Conservation (phyloP, 1,140 invertebrate species). For the Heliconius nattereri region DNA sequence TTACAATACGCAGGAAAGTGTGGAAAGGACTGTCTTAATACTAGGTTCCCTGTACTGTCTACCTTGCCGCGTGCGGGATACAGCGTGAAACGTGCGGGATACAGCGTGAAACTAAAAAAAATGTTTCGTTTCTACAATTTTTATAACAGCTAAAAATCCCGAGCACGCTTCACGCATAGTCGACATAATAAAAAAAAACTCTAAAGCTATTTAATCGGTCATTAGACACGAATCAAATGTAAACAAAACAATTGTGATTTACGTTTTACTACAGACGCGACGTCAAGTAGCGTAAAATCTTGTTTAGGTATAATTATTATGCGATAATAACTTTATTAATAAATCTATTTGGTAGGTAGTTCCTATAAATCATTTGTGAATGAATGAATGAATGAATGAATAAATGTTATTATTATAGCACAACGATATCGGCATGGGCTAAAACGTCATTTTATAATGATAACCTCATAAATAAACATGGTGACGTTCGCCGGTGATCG, state of each 20-base stretch:
- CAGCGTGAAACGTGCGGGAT: no score
- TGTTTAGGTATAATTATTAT: constrained; percentile 78
- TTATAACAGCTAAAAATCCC: no score
- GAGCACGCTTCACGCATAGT: neutral
- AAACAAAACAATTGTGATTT: constrained; percentile 58
- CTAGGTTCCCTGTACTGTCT: no score
- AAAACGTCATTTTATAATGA: constrained; percentile 79
- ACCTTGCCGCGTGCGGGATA: no score
- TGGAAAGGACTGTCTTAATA: no score
- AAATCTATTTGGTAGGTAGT: constrained; percentile 77
- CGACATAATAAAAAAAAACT: constrained; percentile 8
- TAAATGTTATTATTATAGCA: constrained; percentile 68
- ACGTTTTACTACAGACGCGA: constrained; percentile 67
- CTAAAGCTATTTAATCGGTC: constrained; percentile 21
- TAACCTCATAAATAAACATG: constrained; percentile 78
- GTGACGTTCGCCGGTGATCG: constrained; percentile 62
- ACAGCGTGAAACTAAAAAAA: no score
- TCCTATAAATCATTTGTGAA: constrained; percentile 76
- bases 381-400: constrained; percentile 59
- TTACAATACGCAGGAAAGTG: no score
- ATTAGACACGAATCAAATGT: constrained; percentile 29
- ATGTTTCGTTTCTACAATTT: no score
- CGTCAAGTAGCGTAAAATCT: constrained; percentile 68
- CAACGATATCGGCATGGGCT: constrained; percentile 74
- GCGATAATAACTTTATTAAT: constrained; percentile 75